Evolutionary conservation across 1,140 invertebrate genomes (phyloP).

Genomic region (Aphaenogaster ashmeadi): DNA sequence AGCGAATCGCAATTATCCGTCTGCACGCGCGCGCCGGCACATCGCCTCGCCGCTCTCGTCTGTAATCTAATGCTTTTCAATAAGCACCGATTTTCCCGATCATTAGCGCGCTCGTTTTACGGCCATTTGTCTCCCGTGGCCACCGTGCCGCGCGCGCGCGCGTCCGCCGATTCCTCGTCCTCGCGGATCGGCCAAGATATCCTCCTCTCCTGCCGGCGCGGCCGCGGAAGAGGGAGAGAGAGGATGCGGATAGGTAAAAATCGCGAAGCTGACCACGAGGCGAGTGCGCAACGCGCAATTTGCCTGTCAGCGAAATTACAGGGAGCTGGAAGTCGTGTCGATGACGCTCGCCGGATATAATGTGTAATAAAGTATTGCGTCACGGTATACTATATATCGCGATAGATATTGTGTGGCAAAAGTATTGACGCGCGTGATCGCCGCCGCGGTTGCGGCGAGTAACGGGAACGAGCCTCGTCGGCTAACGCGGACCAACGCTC

Average conservation of each 20-base stretch:
- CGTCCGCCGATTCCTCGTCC: background rate
- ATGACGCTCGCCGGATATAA: slow-evolving; percentile 57
- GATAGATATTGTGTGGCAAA: slow-evolving; percentile 40
- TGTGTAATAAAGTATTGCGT: slow-evolving; percentile 63
- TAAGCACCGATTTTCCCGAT: slow-evolving; percentile 81
- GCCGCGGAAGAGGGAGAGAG: no score
- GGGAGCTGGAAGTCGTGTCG: slow-evolving; percentile 46
- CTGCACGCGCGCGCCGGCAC: slow-evolving; percentile 72
- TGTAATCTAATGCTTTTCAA: slow-evolving; percentile 85
- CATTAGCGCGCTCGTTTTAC: slow-evolving; percentile 78
- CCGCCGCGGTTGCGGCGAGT: slow-evolving; percentile 27
- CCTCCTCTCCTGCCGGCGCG: background rate
- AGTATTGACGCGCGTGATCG: slow-evolving; percentile 44
- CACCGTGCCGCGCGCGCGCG: background rate
- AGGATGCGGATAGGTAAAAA: slow-evolving; percentile 22
- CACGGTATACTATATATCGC: slow-evolving; percentile 12
- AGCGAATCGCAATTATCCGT: slow-evolving; percentile 82
- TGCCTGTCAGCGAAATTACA: slow-evolving; percentile 62
- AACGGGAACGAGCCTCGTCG: slow-evolving; percentile 46
- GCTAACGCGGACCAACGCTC: background rate
- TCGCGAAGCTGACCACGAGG: slow-evolving; percentile 7
- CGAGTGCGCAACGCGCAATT: slow-evolving; percentile 55
- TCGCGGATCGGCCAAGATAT: background rate
- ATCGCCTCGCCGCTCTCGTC: slow-evolving; percentile 38
- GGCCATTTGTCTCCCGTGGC: slow-evolving; percentile 58